Evolutionary conservation across 2,113 vertebrate species (phyloP), one percentile per base, ranked within the genome.

Genomic region (Ceratotherium simum): DNA sequence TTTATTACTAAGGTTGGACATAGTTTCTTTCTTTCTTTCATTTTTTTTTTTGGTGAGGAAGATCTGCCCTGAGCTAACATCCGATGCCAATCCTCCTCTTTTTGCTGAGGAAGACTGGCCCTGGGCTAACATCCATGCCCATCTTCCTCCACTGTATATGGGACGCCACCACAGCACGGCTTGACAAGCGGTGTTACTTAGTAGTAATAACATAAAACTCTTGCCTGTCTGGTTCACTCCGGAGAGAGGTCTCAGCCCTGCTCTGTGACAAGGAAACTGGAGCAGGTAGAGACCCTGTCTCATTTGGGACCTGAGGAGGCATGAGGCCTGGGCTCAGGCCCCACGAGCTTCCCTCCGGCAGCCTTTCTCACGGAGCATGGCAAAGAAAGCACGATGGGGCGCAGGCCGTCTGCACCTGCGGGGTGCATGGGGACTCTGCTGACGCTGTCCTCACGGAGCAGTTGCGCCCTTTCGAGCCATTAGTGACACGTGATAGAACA

Each of bases 291-390:
- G 39, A 23, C 3, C 0, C 1, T 5, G 14, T 27, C 21, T 21
- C 18, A 2, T 7, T 27, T 0, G 0, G 20, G 33, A 6, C 21
- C 21, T 0, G 14, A 1, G 33, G 6, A 3, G 1, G 5, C 21
- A 1, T 10, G 11, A 1, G 33, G 18, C 27, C 33, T 33, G 0
- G 0, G 21, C 48, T 42, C 8, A 21, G 6, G 1, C 20, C 39
- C 58, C 16, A 5, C 0, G 23, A 3, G 21, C 46, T 21, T 23
- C 10, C 29, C 51, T 76, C 4, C 4, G 13, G 36, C 33, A 13
- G 39, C 79, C 23, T 23, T 51, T 21, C n/a, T 58, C 29, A 2
- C 51, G 2, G 31, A 27, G 54, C 70, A 27, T 2, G 65, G 81
- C 56, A 11, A 3, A 29, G 56, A 27, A n/a, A 23, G 23, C 4